These are phyloP conservation scores for Drosophila obscura DNA, from an alignment of 1,140 invertebrate genomes.

Conservation along the genomic window DNA sequence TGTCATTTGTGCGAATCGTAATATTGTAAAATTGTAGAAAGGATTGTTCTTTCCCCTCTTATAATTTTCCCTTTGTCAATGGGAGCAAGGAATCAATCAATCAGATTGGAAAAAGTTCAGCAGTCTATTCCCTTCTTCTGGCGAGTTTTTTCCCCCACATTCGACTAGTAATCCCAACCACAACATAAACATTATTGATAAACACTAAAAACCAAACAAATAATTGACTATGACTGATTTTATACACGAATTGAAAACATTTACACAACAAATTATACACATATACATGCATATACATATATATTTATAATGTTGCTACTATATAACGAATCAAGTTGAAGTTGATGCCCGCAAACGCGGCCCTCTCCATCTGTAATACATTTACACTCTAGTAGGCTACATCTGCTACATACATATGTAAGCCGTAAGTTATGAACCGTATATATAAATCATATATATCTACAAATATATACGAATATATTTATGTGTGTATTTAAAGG, in stretches of 20 bases:
- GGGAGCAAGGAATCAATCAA: constrained; percentile 9
- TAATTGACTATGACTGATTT: constrained; percentile 80
- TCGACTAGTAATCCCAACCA: constrained; percentile 34
- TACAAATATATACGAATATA: constrained; percentile 34
- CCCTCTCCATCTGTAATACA: constrained; percentile 54
- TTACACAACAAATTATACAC: constrained; percentile 73
- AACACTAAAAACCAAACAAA: constrained; percentile 54
- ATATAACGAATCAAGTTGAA: constrained; percentile 47
- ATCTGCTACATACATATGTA: constrained; percentile 50
- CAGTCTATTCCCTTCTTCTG: constrained; percentile 10
- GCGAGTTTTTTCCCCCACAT: too few relatives aligned
- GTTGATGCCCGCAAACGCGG: constrained; percentile 42
- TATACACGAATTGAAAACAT: constrained; percentile 70
- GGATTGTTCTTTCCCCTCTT: constrained; percentile 8
- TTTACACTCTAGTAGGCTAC: constrained; percentile 48
- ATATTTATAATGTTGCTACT: constrained; percentile 76
- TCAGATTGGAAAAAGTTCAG: constrained; percentile 5
- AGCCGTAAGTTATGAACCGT: constrained; percentile 16
- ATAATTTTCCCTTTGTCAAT: constrained; percentile 13
- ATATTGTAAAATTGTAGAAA: constrained; percentile 16
- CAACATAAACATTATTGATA: constrained; percentile 57
- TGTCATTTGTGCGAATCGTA: constrained; percentile 40
- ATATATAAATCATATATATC: constrained; percentile 6
- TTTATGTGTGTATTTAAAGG: constrained; percentile 61
- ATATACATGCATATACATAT: constrained; percentile 61